Conservation (phyloP, 2,113 vertebrate species). For the Gracilinanus agilis region DNA sequence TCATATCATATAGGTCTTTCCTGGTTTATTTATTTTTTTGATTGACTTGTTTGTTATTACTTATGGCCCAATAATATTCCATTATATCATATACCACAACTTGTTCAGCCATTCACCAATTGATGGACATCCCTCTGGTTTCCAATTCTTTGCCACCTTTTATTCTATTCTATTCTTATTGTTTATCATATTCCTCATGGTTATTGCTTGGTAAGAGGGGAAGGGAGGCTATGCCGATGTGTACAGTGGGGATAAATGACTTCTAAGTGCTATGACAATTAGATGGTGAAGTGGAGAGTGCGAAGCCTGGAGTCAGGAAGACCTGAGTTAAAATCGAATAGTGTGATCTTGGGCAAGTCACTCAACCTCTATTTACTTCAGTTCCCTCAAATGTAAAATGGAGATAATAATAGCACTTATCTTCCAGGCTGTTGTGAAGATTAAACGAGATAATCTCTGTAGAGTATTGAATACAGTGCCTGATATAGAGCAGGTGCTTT, state of each 20-base stretch:
- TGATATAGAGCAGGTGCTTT: not conserved
- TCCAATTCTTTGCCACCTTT: no score
- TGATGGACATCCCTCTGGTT: no score
- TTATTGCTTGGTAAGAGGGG: not conserved
- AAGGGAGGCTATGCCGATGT: not conserved
- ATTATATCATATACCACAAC: no score
- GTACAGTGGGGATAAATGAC: not conserved
- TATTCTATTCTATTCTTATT: not conserved
- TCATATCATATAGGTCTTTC: no score
- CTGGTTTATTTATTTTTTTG: no score
- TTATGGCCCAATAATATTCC: no score
- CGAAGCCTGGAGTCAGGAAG: not conserved
- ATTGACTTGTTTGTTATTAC: no score
- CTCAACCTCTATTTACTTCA: not conserved
- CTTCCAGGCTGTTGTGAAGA: not conserved
- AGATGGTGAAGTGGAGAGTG: not conserved
- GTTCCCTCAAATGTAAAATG: not conserved
- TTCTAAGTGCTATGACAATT: not conserved
- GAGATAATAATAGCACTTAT: not conserved
- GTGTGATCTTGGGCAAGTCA: not conserved
- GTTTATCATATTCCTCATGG: not conserved
- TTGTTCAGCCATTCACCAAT: no score
- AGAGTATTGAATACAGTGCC: not conserved
- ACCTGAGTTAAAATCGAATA: not conserved
- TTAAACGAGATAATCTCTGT: not conserved